Conservation (phyloP, 2,888 invertebrate species). For the Anodontia alba region DNA sequence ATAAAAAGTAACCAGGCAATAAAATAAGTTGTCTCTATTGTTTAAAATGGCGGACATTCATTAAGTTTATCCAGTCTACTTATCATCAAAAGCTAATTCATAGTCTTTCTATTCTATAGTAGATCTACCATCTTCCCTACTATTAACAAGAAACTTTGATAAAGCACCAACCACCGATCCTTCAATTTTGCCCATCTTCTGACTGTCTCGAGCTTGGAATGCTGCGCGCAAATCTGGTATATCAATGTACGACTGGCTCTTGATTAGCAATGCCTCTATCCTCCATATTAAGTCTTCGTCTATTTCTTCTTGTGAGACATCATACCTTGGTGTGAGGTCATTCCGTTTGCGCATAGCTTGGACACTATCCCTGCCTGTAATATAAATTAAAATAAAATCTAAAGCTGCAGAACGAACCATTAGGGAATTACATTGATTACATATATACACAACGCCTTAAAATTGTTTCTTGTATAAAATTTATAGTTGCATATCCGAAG, state of each 20-base stretch:
- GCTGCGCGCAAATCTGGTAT: conserved; percentile 68
- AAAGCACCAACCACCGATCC: conserved; percentile 28
- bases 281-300: conserved; percentile 79
- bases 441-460: neutral
- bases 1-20: too few species aligned
- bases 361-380: conserved; percentile 82
- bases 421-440: neutral
- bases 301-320: conserved; percentile 73
- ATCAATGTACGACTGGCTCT: conserved; percentile 73
- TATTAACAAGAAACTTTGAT: too few species aligned
- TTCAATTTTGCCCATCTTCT: conserved; percentile 30
- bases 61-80: too few species aligned
- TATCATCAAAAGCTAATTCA: too few species aligned
- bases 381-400: too few species aligned
- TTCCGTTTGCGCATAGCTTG: conserved; percentile 75
- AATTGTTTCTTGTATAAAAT: too few species aligned
- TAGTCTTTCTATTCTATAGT: too few species aligned
- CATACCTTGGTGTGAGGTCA: conserved; percentile 63
- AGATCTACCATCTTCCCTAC: too few species aligned
- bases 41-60: too few species aligned
- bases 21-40: too few species aligned
- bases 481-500: too few species aligned
- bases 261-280: conserved; percentile 76
- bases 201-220: conserved; percentile 56
- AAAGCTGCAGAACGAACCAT: neutral